Evolutionary conservation across 2,888 invertebrate genomes (phyloP), one percentile per base, ranked within the genome.

Genomic region (Leptinotarsa tumamoca): DNA sequence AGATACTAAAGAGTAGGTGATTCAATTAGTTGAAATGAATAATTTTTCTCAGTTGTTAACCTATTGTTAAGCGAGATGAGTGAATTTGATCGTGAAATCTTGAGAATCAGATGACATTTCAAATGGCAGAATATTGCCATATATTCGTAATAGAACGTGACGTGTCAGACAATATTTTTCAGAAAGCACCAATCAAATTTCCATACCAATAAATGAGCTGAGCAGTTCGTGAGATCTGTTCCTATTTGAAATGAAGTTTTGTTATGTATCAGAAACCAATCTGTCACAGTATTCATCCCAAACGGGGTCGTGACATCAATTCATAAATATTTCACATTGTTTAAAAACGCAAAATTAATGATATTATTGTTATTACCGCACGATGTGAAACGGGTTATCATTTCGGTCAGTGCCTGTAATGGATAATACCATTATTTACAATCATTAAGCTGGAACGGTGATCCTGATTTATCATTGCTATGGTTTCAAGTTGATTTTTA

Each of bases 351-450:
- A 63, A 43, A 43, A 63, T 63, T 33, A 63, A 63, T 63, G 63
- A 63, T 63, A 63, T 63, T 63, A 63, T 63, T 17, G 43, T 33
- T 63, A 63, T 63, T 43, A 63, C 17, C 43, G 63, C 63, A 63
- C 63, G 43, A 63, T 63, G 43, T 43, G 63, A 63, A 63, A 63
- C 63, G 43, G 33, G 27, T 63, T 63, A 63, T 63, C 63, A 63
- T 63, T 63, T 63, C 63, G 63, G 63, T 63, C 63, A 63, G 33
- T 63, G 63, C 63, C 2, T 63, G 63, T n/a, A 63, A 63, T 63
- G 63, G 33, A 63, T 63, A 63, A 63, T 63, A 43, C n/a, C 63
- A 63, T 63, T 63, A 63, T 63, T 63, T 63, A 63, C 63, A 63
- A 43, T 63, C 63, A 63, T 63, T 63, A n/a, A 63, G 63, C 33